These are phyloP conservation scores for Ceratina australensis DNA, from an alignment of 1,140 invertebrate species.

Conservation along the genomic window DNA sequence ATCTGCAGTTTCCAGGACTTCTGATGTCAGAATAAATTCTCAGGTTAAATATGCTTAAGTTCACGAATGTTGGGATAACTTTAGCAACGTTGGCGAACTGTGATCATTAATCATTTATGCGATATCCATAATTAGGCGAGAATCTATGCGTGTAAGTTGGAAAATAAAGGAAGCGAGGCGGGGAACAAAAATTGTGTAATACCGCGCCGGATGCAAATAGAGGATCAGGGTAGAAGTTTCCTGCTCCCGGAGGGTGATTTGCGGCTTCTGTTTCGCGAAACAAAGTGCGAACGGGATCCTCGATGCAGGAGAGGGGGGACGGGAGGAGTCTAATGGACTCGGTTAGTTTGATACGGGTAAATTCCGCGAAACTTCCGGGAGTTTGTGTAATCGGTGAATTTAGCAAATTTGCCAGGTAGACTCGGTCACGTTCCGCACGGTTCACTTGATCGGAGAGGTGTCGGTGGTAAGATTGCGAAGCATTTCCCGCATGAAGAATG, in stretches of 20 bases:
- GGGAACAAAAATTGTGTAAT: background rate
- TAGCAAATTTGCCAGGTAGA: constrained; percentile 2
- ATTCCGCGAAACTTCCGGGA: constrained; percentile 1
- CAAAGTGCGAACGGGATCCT: constrained; percentile 15
- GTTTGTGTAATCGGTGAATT: constrained; percentile 24
- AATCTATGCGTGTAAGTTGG: background rate
- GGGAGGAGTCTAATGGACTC: constrained; percentile 7
- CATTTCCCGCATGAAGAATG: background rate
- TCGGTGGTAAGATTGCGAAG: background rate
- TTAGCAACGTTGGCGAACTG: no score
- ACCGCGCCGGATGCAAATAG: background rate
- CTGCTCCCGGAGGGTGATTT: background rate
- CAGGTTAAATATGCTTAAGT: no score
- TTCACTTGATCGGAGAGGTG: background rate
- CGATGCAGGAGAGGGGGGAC: no score
- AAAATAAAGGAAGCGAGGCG: no score
- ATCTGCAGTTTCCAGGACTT: no score
- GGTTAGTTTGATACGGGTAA: background rate
- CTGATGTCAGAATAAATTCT: no score
- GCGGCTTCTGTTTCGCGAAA: constrained; percentile 11
- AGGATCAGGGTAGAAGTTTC: background rate
- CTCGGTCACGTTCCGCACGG: background rate
- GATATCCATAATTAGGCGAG: background rate
- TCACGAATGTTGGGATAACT: no score
- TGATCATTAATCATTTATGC: no score